A percentile compares a stretch with the other conserved stretches of the same genome.
These are phyloP conservation scores for Hephaestus fuliginosus DNA, from an alignment of 2,797 vertebrate species.

Conservation along the genomic window DNA sequence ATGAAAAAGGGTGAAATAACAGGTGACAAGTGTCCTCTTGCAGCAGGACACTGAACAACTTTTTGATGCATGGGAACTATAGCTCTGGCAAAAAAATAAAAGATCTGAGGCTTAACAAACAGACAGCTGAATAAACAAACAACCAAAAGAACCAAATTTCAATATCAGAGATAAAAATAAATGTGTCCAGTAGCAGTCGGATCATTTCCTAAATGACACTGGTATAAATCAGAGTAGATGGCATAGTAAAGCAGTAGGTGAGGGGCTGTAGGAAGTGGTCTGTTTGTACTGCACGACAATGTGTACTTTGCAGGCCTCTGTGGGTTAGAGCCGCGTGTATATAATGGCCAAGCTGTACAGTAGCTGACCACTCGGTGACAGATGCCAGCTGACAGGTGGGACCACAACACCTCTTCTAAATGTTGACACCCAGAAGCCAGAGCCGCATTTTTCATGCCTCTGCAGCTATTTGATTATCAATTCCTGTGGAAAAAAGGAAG, in stretches of 20 bases:
- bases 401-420: conserved; percentile 48
- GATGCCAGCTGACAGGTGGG: conserved; percentile 66
- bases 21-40: neutral
- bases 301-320: conserved; percentile 74
- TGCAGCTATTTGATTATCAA: conserved; percentile 33
- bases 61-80: neutral
- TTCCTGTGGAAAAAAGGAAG: conserved; percentile 28
- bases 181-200: conserved; percentile 7
- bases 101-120: neutral
- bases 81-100: neutral
- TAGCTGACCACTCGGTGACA: conserved; percentile 75
- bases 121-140: neutral
- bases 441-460: conserved; percentile 38
- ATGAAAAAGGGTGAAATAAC: neutral
- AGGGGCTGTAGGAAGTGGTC: conserved; percentile 59
- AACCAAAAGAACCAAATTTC: neutral
- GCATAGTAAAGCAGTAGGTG: conserved; percentile 39
- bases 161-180: neutral
- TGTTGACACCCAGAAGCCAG: conserved; percentile 28
- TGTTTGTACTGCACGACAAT: conserved; percentile 73
- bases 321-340: conserved; percentile 58
- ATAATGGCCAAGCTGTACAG: conserved; percentile 70
- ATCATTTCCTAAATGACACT: conserved; percentile 18
- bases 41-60: neutral
- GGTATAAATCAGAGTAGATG: conserved; percentile 49